Conservation (phyloP, 2,888 invertebrate genomes). For the Apotomis betuletana region DNA sequence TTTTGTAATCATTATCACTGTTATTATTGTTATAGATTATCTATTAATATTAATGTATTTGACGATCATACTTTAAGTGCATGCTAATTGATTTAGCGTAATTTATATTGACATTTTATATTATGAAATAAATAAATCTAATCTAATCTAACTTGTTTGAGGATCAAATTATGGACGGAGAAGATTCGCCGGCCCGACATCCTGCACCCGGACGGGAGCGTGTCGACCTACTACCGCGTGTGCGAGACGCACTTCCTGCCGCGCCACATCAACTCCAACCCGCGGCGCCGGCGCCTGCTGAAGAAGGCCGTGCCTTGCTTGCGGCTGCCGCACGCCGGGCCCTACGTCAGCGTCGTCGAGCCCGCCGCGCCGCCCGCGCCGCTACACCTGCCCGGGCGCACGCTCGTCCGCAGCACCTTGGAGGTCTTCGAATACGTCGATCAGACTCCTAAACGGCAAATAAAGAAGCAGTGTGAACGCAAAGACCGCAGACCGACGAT, state of each 20-base stretch:
- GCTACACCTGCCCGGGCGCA: background rate
- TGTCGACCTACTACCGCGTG: conserved; percentile 35
- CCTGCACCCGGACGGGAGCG: conserved; percentile 4
- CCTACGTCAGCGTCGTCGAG: conserved; percentile 11
- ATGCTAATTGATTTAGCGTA: too few relatives aligned
- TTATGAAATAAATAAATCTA: too few relatives aligned
- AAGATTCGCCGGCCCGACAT: conserved; percentile 26
- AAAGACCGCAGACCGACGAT: background rate
- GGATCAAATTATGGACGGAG: conserved; percentile 21
- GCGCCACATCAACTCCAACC: background rate
- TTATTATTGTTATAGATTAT: too few relatives aligned
- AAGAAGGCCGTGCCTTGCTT: conserved; percentile 4
- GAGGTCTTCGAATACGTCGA: conserved; percentile 32
- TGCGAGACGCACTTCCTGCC: conserved; percentile 31
- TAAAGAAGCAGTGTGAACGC: background rate
- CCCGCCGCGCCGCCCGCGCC: background rate
- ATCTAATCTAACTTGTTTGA: background rate
- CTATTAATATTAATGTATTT: too few relatives aligned
- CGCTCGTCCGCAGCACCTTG: background rate
- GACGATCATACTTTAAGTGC: too few relatives aligned
- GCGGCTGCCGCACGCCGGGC: conserved; percentile 2
- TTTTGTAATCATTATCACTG: too few relatives aligned
- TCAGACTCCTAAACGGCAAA: background rate
- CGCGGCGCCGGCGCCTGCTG: conserved; percentile 15
- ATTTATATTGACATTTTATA: too few relatives aligned